Base-by-base conservation (phyloP, 2,113 vertebrate species). In the Zapus hudsonius region DNA sequence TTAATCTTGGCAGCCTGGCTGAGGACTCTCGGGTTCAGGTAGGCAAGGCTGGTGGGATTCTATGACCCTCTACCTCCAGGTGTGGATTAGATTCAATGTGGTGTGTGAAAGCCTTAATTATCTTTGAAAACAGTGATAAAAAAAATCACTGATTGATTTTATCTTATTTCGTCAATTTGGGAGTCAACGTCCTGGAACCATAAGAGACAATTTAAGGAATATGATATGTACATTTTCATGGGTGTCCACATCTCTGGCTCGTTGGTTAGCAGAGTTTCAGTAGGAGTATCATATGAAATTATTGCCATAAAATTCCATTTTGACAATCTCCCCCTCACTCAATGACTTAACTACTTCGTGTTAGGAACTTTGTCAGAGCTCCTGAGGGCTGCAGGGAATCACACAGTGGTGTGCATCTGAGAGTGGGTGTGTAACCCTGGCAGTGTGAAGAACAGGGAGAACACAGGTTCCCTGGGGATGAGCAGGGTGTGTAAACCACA, bases 391-490 rank as follows among this genome's bases (percentile, higher is more conserved):
- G 2, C 44, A 29, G 67, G 57, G 88, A 25, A 61, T 6, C 7
- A 8, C 59, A 61, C 59, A 61, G 20, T 23, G 25, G 59, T 20
- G 7, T 25, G 20, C 59, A 61, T 61, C 7, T 23, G 40, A n/a
- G n/a, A 38, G 55, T 40, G 64, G 23, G 16, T 29, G 19, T 13
- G 8, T 25, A 4, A 29, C 8, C 20, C 63, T 3, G 7, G 3
- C 1, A 5, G 10, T 13, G 8, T 1, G 9, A 42, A 40, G 25
- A 55, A 20, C 25, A 69, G 33, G 3, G 1, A 4, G n/a, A 23
- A 1, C n/a, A 20, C 19, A 0, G 1, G 4, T 9, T 31, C 29
- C 4, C 2, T 20, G 72, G 8, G 12, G 59, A 2, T 10, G 27
- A 16, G 1, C 20, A n/a, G 55, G 25, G 33, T 8, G 40, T 11